Base-by-base conservation (phyloP, 2,888 invertebrate genomes). In the Torymus aiolomorphi region DNA sequence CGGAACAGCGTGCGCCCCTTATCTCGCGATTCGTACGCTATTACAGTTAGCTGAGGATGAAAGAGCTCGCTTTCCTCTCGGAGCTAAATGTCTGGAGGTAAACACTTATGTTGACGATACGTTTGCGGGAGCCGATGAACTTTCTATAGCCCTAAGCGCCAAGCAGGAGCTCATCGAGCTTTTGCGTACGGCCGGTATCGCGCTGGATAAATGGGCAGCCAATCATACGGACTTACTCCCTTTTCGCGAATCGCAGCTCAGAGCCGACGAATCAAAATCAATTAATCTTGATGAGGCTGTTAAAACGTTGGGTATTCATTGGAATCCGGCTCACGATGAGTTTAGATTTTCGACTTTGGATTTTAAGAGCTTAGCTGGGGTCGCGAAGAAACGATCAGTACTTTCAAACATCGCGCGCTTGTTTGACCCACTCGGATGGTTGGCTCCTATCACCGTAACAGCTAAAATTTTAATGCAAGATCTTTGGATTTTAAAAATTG, bases 141-240 rank as follows among this genome's bases (percentile, higher is more conserved):
- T 57, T n/a, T 2, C 42, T 1, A 1, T 10, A 2, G 56, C 69
- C 5, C 2, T 69, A n/a, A 0, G 42, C 8, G 31, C 5, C 13
- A 8, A 57, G 10, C 2, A 57, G 8, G 42, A 69, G 16, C 42
- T 69, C 1, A 31, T 57, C 0, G 52, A 42, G 5, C 12, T 69
- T 24, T 42, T 56, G 14, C 12, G 0, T 2, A 54, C 54, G 10
- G 67, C 54, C 2, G 54, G 54, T 18, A 67, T 20, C 12, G 57
- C 31, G 3, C 18, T 69, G 12, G 69, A 57, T 16, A 69, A 69
- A 31, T 69, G 42, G 57, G 57, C 57, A 8, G 57, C 69, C 10
- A 69, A 56, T 57, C 57, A 69, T 31, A 11, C 57, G 1, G 57
- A 31, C 2, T 12, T 69, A 11, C 14, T 69, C 8, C 69, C 69